These are phyloP conservation scores for Eupithecia insigniata DNA, from an alignment of 2,888 invertebrate species.

Conservation along the genomic window DNA sequence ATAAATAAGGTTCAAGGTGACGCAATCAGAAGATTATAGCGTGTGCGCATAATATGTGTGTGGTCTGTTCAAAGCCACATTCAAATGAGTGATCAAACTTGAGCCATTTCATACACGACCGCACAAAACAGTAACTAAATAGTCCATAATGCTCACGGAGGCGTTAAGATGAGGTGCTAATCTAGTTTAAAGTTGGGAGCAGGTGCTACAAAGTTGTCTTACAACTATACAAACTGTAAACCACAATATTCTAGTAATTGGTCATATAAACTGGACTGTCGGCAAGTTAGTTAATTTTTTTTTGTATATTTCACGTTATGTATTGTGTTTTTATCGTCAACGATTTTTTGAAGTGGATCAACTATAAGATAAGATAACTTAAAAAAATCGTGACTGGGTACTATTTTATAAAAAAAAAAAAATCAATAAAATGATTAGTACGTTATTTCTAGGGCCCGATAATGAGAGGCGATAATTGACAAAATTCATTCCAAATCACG, in stretches of 20 bases:
- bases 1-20: not conserved
- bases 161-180: constrained; percentile 71
- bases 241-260: constrained; percentile 47
- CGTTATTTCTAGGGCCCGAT: not conserved
- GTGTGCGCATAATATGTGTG: constrained; percentile 8
- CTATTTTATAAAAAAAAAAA: too few species aligned
- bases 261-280: constrained; percentile 24
- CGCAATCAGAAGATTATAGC: not conserved
- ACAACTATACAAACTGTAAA: constrained; percentile 55
- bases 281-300: constrained; percentile 9
- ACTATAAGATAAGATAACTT: too few species aligned
- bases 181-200: constrained; percentile 69
- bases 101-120: constrained; percentile 35
- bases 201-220: constrained; percentile 63
- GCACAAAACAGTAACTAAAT: constrained; percentile 47
- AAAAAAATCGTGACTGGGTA: too few species aligned
- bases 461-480: not conserved
- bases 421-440: not conserved
- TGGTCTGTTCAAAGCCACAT: constrained; percentile 29
- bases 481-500: not conserved
- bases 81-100: constrained; percentile 39
- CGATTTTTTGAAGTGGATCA: not conserved
- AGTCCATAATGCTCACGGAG: constrained; percentile 64
- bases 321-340: not conserved
- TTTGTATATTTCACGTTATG: not conserved